These are phyloP conservation scores for Apteryx mantelli DNA, from an alignment of 2,113 vertebrate genomes.

Conservation along the genomic window DNA sequence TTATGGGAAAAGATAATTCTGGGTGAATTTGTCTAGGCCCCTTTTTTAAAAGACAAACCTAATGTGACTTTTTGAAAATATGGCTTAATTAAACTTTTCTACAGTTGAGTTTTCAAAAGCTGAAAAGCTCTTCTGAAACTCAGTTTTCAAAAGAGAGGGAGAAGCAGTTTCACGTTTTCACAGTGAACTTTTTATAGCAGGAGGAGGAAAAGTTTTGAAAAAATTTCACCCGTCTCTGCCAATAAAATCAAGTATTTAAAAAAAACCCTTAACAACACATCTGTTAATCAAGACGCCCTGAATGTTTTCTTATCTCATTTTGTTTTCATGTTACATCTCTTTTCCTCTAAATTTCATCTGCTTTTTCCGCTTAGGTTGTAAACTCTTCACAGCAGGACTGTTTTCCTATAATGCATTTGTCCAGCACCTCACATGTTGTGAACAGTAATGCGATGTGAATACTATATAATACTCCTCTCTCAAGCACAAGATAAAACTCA, in stretches of 20 bases:
- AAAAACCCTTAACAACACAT: slow-evolving; percentile 10
- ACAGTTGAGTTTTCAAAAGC: not conserved
- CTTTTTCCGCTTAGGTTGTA: slow-evolving; percentile 15
- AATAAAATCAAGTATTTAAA: slow-evolving; percentile 15
- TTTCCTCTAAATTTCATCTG: slow-evolving; percentile 10
- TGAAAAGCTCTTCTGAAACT: slow-evolving; percentile 14
- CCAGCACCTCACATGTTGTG: slow-evolving; percentile 47
- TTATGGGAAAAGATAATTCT: not conserved
- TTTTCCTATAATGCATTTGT: slow-evolving; percentile 39
- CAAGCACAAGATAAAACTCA: slow-evolving; percentile 4
- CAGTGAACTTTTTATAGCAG: not conserved
- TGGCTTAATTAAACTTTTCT: not conserved
- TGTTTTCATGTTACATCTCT: not conserved
- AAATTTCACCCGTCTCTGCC: not conserved
- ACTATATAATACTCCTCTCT: slow-evolving; percentile 35
- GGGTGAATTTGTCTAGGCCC: not conserved
- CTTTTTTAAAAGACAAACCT: not conserved
- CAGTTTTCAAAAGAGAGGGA: not conserved
- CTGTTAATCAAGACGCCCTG: slow-evolving; percentile 18
- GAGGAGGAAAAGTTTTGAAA: not conserved
- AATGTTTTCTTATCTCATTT: not conserved
- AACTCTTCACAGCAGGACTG: slow-evolving; percentile 37
- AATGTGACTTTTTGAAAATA: not conserved
- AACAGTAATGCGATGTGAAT: slow-evolving; percentile 47
- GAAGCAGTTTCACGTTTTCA: not conserved